These are phyloP conservation scores for Phataginus tetradactyla DNA, from an alignment of 2,797 vertebrate species.

Conservation along the genomic window DNA sequence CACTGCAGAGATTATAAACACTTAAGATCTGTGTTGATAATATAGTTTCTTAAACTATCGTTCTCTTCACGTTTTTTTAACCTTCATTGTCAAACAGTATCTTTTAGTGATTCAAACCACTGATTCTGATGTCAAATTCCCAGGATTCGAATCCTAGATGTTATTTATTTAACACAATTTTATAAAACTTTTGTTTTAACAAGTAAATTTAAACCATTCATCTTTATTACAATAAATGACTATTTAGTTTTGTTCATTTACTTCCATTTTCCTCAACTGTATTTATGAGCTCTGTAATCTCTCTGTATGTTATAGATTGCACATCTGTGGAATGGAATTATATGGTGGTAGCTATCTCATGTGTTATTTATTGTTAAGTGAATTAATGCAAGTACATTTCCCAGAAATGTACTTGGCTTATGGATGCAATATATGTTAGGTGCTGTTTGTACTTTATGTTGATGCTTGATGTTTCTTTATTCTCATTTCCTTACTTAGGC, in stretches of 20 bases:
- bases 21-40: neutral
- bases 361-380: neutral
- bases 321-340: neutral
- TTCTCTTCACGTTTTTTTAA: neutral
- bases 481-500: neutral
- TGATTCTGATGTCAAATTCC: neutral
- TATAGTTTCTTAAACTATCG: neutral
- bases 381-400: neutral
- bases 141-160: neutral
- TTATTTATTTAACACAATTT: neutral
- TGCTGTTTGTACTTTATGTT: neutral
- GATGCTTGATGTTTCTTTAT: neutral
- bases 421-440: neutral
- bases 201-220: neutral
- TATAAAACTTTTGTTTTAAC: neutral
- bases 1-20: neutral
- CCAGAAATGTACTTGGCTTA: neutral
- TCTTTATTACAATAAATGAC: neutral
- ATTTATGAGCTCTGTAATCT: neutral
- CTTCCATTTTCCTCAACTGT: neutral
- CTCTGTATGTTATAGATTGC: neutral
- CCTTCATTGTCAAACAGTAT: neutral
- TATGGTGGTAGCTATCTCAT: neutral
- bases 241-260: neutral
- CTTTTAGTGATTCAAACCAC: neutral